Evolutionary conservation across 2,113 vertebrate species (phyloP).

Genomic region (Apus apus): DNA sequence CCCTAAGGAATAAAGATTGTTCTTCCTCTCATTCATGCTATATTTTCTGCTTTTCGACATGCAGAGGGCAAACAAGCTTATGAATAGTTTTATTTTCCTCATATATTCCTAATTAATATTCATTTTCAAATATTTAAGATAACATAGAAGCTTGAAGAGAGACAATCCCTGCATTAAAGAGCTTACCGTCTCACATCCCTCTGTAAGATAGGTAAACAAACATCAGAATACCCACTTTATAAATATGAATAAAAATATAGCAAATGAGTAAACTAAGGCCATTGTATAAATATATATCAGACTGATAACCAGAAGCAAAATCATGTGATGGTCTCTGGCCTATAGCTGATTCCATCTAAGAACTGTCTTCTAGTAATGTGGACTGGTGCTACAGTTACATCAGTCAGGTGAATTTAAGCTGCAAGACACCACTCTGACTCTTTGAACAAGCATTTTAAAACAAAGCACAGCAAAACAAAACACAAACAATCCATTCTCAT

Average conservation of each 20-base stretch:
- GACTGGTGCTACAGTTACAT: not conserved
- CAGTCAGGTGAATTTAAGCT: not conserved
- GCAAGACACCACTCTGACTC: not conserved
- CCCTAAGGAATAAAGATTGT: constrained; percentile 26
- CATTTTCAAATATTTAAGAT: constrained; percentile 64
- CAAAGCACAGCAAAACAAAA: not conserved
- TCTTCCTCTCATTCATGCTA: constrained; percentile 17
- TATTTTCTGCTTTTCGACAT: constrained; percentile 9
- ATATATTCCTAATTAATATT: constrained; percentile 51
- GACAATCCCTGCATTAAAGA: constrained; percentile 39
- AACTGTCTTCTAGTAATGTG: not conserved
- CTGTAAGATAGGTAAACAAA: constrained; percentile 37
- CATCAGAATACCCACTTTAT: not conserved
- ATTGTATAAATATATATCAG: constrained; percentile 4
- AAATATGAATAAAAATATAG: constrained; percentile 34
- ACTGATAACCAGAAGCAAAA: not conserved
- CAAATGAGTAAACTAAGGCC: constrained; percentile 32
- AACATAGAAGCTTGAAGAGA: constrained; percentile 25
- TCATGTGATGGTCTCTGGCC: not conserved
- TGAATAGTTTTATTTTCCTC: constrained; percentile 41
- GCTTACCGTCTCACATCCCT: constrained; percentile 26
- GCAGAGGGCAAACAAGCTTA: constrained; percentile 21
- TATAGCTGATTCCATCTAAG: not conserved
- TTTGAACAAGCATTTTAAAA: not conserved
- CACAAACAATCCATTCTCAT: not conserved